Conservation (phyloP, 2,113 vertebrate species). For the Felis catus region F.catus_Fca126_mat1.0 CM031426.1:58147501-58148000, state of each 20-base stretch:
- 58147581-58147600: background rate
- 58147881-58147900: no score
- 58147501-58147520: background rate
- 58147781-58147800: background rate
- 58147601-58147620: accelerated
- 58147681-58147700: accelerated
- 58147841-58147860: background rate
- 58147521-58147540: background rate
- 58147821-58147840: background rate
- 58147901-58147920: background rate
- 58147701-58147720: background rate
- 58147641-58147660: background rate
- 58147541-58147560: background rate
- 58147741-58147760: background rate
- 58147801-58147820: background rate
- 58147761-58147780: background rate
- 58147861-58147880: background rate
- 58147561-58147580: background rate
- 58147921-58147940: background rate
- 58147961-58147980: background rate
- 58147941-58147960: background rate
- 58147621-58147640: no score
- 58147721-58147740: background rate
- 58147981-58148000: background rate
- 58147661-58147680: accelerated